These are phyloP conservation scores for Bombus waltoni DNA, from an alignment of 1,140 invertebrate species.

Conservation along the genomic window DNA sequence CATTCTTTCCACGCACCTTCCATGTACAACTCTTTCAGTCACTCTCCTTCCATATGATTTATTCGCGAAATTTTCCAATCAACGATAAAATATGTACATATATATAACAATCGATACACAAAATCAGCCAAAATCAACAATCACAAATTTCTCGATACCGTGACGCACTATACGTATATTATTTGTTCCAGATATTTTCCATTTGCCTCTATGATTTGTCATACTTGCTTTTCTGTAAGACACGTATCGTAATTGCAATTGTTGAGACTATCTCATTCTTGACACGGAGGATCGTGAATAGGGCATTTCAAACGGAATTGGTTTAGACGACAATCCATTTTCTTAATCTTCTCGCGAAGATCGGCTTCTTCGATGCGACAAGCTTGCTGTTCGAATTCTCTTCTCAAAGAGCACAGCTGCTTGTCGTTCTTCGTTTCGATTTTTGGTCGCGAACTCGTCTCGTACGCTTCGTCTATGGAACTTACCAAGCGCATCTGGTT, in stretches of 20 bases:
- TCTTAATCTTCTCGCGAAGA: slow-evolving; percentile 39
- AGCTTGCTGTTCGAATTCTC: neutral
- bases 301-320: slow-evolving; percentile 35
- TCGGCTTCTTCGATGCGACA: neutral
- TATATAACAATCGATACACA: too few species aligned
- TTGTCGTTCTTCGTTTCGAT: neutral
- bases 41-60: too few species aligned
- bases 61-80: too few species aligned
- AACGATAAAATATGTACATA: too few species aligned
- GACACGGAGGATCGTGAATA: slow-evolving; percentile 1
- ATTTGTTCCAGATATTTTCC: too few species aligned
- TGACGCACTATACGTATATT: too few species aligned
- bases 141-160: too few species aligned
- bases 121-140: too few species aligned
- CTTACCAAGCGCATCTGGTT: neutral
- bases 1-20: too few species aligned
- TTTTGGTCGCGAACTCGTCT: neutral
- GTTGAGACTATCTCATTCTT: neutral
- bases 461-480: neutral
- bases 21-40: too few species aligned
- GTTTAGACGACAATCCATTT: slow-evolving; percentile 51
- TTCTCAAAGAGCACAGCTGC: neutral
- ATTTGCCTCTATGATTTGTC: too few species aligned
- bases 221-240: too few species aligned
- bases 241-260: neutral